Evolutionary conservation across 2,797 vertebrate genomes (phyloP), one percentile per base, ranked within the genome.

Genomic region (Chlorospingus semifuscus): DNA sequence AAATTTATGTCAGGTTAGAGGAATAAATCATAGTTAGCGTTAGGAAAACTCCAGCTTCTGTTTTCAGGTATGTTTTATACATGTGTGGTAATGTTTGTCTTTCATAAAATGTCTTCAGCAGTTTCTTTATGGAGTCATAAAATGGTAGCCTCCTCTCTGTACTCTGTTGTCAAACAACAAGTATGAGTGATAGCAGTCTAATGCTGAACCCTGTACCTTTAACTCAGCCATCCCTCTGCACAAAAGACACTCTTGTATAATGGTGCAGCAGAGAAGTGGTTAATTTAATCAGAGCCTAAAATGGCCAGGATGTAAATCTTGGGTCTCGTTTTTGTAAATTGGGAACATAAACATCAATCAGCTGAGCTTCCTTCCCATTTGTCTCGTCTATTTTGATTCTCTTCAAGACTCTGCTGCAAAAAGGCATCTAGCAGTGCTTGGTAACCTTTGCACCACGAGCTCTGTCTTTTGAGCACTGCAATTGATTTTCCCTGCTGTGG

Each of bases 31-130:
- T 56, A 93, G 86, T 46, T 87, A 74, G 85, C 80, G 24, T 97
- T 96, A 95, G 60, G 85, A 94, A 97, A 97, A 87, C 90, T 89
- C 93, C 83, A 95, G 93, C 83, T 95, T 95, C 96, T 97, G 82
- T 97, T 96, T 96, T 85, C 94, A 93, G 93, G 80, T 93, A 89
- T 96, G 97, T 96, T 97, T 97, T 97, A 96, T 85, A 92, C 93
- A 91, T 91, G 81, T 93, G 92, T 94, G 94, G 95, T 87, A 96
- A 97, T 95, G 92, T 96, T 96, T 93, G 90, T 93, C 93, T 96
- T 96, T 96, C 95, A 89, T 96, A 96, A 92, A 97, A 97, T 95
- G 92, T 94, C 93, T 98, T 92, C 59, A 65, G 86, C 63, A 95
- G 83, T 95, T 97, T 97, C 92, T 97, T 97, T 96, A 97, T 94